These are phyloP conservation scores for Tetragnatha versicolor DNA, from an alignment of 1,140 invertebrate species.

Conservation along the genomic window DNA sequence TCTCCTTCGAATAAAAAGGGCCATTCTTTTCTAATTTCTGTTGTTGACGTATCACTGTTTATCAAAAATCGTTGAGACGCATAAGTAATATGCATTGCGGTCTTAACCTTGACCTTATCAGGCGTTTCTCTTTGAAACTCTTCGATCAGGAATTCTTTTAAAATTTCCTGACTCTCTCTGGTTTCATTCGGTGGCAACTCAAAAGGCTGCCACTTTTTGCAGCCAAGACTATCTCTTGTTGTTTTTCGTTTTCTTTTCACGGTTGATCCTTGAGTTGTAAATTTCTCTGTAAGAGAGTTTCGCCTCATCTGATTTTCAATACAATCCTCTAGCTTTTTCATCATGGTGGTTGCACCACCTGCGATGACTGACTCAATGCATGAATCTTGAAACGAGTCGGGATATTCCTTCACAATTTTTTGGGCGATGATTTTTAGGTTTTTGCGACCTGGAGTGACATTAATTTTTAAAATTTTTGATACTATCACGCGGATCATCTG, in stretches of 20 bases:
- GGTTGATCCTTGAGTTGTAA: neutral
- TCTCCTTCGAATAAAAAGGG: conserved; percentile 1
- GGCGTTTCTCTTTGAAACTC: neutral
- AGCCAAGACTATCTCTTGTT: neutral
- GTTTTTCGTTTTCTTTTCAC: neutral
- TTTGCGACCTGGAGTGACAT: neutral
- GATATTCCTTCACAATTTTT: neutral
- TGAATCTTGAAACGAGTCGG: no score
- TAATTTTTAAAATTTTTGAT: neutral
- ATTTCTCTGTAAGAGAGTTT: neutral
- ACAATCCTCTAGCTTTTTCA: neutral
- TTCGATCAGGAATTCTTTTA: neutral
- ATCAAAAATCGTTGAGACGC: neutral
- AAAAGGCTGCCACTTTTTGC: neutral
- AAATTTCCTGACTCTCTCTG: neutral
- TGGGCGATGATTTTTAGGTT: neutral
- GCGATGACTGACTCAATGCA: neutral
- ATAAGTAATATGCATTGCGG: neutral
- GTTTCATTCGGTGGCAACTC: neutral
- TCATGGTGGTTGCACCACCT: neutral
- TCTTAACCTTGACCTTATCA: neutral
- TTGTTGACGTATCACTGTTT: neutral
- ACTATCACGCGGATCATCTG: neutral
- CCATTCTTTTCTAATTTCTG: neutral
- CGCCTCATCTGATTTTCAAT: neutral